Evolutionary conservation across 2,797 vertebrate species (phyloP), one percentile per base, ranked within the genome.

Genomic region (Myotis planiceps): DNA sequence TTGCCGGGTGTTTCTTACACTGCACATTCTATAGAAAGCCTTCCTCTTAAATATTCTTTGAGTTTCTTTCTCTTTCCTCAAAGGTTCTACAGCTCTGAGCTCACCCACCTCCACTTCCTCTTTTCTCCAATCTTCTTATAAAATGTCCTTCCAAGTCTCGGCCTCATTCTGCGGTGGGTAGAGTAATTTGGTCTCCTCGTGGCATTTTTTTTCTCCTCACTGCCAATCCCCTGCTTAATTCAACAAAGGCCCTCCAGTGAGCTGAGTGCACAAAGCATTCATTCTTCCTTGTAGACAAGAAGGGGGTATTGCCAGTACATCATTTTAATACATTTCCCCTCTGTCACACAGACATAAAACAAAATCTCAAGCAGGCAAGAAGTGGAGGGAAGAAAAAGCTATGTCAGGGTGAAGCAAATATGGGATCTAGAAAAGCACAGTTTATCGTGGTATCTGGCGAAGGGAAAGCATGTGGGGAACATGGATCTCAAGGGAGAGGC

Each of bases 211-310:
- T 75, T 88, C 81, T 88, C 55, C 49, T 75, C 65, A 13, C 69
- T 89, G 86, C 18, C 90, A 93, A 76, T n/a, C 39, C 58, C 45
- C 95, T 76, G 80, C 92, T 80, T 66, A 75, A 74, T 82, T 91
- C 86, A 74, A 93, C 90, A 95, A 96, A 96, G 34, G 71, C 65
- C 45, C 49, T 76, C 87, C 79, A 47, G 69, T 23, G 90, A 94
- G 55, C 66, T 0, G 8, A 42, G 16, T 2, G 27, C 42, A 91
- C 83, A 91, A 93, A 88, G 83, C 45, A 25, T 32, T 29, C 84
- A 65, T 87, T 93, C 93, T 95, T 95, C 71, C 88, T 51, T 29
- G 39, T 3, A 32, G 42, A 79, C 83, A 75, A 91, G 85, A 92
- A 84, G 10, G 51, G 63, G 34, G 51, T 37, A 10, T 53, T 79